Evolutionary conservation across 2,797 vertebrate species (phyloP), one percentile per base, ranked within the genome.

Genomic region (Characodon lateralis): DNA sequence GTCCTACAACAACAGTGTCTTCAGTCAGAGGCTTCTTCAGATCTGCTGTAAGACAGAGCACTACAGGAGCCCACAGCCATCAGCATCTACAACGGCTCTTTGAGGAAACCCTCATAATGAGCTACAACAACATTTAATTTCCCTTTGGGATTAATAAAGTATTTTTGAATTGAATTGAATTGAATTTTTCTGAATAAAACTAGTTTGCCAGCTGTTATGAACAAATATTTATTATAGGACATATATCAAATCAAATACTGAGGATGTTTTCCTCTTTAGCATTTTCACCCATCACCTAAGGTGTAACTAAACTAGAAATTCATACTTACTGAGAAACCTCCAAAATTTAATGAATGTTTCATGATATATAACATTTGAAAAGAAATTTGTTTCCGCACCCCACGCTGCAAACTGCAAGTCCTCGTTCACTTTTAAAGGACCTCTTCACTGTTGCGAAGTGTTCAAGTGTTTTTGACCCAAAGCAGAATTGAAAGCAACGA

Each of bases 401-500:
- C 8, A 22, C 20, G 24, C 46, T 55, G 18, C 22, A 22, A n/a
- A 51, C 58, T 70, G 53, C 39, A 12, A 1, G 61, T 75, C 77
- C 65, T 71, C 35, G 71, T 77, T 77, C 63, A 56, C 72, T 68
- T 71, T 51, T 31, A 61, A 70, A 80, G 14, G 55, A n/a, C 63
- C 35, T 77, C 41, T 51, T 68, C 63, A 73, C 51, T 55, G 72
- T 73, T 78, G 66, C 79, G 78, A 79, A 84, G 71, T 82, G 72
- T 86, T 87, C 77, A 81, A 85, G 74, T 81, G 78, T 91, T 86
- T 90, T 88, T 89, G 80, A 90, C 76, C 74, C 53, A 68, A 84
- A 92, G 89, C 85, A 79, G 85, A 93, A 85, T 86, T 75, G 84
- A 86, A 89, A 83, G 72, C 70, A 82, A 74, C 65, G 58, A 79